Evolutionary conservation across 2,113 vertebrate species (phyloP).

Genomic region (Eonycteris spelaea): DNA sequence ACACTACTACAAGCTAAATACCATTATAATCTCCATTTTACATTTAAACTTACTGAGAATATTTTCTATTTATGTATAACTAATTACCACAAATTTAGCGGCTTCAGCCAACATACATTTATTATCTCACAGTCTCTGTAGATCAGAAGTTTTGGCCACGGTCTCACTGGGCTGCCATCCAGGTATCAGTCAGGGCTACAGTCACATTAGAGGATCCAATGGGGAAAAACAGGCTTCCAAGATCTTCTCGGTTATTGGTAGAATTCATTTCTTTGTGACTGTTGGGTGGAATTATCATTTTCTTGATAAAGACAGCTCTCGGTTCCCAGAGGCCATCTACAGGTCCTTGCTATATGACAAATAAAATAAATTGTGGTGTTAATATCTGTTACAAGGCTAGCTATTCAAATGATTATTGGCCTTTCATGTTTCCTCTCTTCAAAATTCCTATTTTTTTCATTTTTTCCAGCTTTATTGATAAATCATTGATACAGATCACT

Average conservation of each 20-base stretch:
- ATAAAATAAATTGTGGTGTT: background rate
- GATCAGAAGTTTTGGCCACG: background rate
- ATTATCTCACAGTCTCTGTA: background rate
- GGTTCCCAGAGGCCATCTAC: background rate
- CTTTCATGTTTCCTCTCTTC: background rate
- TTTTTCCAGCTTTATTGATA: background rate
- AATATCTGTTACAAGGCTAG: background rate
- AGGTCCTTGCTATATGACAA: background rate
- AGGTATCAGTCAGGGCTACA: background rate
- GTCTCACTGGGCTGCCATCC: background rate
- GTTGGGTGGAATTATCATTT: background rate
- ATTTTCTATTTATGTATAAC: background rate
- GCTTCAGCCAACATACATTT: background rate
- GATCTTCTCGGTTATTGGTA: background rate
- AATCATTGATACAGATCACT: background rate
- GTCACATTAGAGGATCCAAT: background rate
- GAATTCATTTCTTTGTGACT: background rate
- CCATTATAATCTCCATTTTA: background rate
- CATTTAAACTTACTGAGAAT: background rate
- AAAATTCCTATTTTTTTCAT: background rate
- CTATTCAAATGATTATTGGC: background rate
- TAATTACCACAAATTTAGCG: background rate
- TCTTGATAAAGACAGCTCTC: background rate
- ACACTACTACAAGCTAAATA: background rate
- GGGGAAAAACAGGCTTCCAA: background rate